phyloP scores from a whole-genome alignment of 2,888 invertebrate genomes.

The Amblyjoppa proteus region DNA sequence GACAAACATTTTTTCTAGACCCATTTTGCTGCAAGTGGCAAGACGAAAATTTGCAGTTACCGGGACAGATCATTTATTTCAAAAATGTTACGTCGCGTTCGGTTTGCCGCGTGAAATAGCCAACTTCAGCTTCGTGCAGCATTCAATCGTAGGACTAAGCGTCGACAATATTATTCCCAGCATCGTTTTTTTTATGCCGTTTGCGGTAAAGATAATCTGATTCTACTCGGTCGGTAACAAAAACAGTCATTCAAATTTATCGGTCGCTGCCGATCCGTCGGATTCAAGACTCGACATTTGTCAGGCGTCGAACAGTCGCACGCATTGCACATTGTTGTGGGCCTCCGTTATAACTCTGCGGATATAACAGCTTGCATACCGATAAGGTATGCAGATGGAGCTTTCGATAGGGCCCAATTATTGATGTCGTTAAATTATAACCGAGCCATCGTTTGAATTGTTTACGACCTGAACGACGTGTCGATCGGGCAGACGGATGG shows the following conservation, averaged over 20 bases:
- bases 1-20: too few species aligned
- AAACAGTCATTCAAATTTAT: too few species aligned
- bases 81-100: too few species aligned
- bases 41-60: too few species aligned
- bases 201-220: neutral
- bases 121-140: too few species aligned
- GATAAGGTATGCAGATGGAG: neutral
- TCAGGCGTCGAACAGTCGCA: neutral
- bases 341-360: neutral
- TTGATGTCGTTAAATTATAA: constrained; percentile 53
- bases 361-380: neutral
- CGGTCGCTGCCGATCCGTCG: neutral
- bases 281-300: neutral
- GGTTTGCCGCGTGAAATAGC: too few species aligned
- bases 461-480: constrained; percentile 58
- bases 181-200: neutral
- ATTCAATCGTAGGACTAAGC: neutral
- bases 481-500: constrained; percentile 36
- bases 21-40: too few species aligned
- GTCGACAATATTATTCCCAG: neutral
- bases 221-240: too few species aligned
- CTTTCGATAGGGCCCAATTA: constrained; percentile 44
- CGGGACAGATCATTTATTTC: too few species aligned
- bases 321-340: neutral
- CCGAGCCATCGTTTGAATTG: constrained; percentile 43